Base-by-base conservation (phyloP, 2,113 vertebrate genomes). In the Loxodonta africana region DNA sequence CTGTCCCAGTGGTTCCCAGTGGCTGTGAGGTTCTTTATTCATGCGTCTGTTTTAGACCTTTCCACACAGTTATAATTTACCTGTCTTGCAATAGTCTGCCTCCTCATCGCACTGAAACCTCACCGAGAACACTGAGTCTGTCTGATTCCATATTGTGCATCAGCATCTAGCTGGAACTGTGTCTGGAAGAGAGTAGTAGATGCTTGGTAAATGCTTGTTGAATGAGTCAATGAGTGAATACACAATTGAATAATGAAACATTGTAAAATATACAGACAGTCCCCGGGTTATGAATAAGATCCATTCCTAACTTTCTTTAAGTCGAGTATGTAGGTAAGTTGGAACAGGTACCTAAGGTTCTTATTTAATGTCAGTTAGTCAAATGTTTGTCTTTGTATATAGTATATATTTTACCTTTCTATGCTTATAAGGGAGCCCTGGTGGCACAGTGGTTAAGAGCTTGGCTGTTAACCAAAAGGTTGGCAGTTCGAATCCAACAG, bases 1-100 rank as follows among this genome's bases (percentile, higher is more conserved):
- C 57, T 90, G 86, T 21, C n/a, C 37, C 30, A 0, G 18, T 2
- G 33, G 11, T 25, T 21, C n/a, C 37, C 30, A 0, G 18, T 2
- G 33, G 11, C 26, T 2, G 0, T 2, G 0, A 26, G 2, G 53
- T 62, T 76, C 81, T 51, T 83, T 51, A n/a, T 30, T n/a, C 65
- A 44, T 6, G 7, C 26, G 78, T 28, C 28, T 81, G 63, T 67
- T 85, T 51, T 48, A 67, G n/a, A 46, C 23, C 26, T 83, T 51
- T n/a, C 18, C 14, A 2, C n/a, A 21, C 14, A 65, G 12, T 1
- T 89, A 6, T 18, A 60, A 2, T 48, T 84, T 74, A 15, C 33
- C 33, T 41, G 26, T 48, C 46, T 76, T 37, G 28, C 14, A 12
- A 5, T 20, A 44, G 23, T 78, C 46, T 62, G 28, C 25, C 81